Conservation (phyloP, 2,888 invertebrate genomes). For the Trachelus stipa region DNA sequence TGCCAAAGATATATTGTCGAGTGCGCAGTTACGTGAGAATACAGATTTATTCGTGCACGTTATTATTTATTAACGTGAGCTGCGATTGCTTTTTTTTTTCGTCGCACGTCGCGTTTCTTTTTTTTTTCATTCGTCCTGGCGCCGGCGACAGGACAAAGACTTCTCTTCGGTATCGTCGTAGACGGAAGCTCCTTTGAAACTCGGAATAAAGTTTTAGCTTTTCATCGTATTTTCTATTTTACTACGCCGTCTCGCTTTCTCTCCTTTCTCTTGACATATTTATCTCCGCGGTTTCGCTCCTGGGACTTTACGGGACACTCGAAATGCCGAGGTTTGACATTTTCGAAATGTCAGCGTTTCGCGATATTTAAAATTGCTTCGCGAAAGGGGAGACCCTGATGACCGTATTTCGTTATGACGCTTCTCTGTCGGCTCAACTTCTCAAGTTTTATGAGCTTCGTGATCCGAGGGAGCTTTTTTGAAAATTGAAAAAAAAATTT, state of each 20-base stretch:
- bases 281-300: too few species aligned
- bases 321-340: conserved; percentile 48
- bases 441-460: not conserved
- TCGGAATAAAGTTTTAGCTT: not conserved
- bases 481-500: not conserved
- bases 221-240: not conserved
- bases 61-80: not conserved
- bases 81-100: not conserved
- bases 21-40: not conserved
- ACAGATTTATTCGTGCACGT: not conserved
- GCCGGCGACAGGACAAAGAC: not conserved
- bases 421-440: not conserved
- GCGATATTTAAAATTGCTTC: not conserved
- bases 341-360: conserved; percentile 45
- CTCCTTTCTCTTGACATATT: not conserved
- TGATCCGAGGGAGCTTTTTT: too few species aligned
- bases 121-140: not conserved
- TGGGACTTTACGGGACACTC: conserved; percentile 18
- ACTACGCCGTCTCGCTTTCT: not conserved
- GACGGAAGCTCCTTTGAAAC: not conserved
- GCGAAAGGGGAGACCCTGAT: not conserved
- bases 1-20: not conserved
- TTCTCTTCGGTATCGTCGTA: not conserved
- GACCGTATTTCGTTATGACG: not conserved
- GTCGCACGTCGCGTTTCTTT: not conserved